Percentiles rank a stretch among this genome's conserved stretches.
Evolutionary conservation across 2,797 vertebrate genomes (phyloP).

Genomic region (Sebastes itinus): DNA sequence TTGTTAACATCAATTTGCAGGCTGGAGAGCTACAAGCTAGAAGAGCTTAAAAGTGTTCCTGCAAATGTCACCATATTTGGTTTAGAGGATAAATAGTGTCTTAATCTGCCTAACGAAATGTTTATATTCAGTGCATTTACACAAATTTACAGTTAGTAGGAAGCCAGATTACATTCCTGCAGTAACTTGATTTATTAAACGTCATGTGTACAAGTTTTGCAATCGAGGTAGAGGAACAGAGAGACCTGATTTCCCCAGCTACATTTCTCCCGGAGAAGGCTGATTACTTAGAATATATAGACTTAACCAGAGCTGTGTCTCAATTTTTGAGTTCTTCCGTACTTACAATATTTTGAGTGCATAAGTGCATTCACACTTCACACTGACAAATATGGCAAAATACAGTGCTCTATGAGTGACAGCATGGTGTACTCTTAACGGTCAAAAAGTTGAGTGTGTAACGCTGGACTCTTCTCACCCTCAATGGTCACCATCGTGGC

Average conservation of each 20-base stretch:
- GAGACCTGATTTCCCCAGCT: neutral
- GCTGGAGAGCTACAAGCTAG: neutral
- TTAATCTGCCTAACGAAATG: neutral
- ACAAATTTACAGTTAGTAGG: neutral
- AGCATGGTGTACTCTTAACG: neutral
- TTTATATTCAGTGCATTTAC: neutral
- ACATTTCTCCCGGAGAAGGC: neutral
- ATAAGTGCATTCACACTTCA: neutral
- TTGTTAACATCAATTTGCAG: neutral
- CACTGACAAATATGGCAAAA: neutral
- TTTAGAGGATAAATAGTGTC: neutral
- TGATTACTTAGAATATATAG: neutral
- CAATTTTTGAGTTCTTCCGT: neutral
- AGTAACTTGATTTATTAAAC: neutral
- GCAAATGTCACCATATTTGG: neutral
- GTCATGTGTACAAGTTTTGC: neutral
- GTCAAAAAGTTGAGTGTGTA: neutral
- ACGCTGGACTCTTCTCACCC: neutral
- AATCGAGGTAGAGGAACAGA: neutral
- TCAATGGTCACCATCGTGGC: neutral
- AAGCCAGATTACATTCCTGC: neutral
- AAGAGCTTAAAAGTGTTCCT: neutral
- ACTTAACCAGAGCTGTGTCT: neutral
- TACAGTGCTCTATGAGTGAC: neutral
- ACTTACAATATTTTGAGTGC: neutral